Evolutionary conservation across 1,140 invertebrate species (phyloP).

Genomic region (Drosophila rufa): DNA sequence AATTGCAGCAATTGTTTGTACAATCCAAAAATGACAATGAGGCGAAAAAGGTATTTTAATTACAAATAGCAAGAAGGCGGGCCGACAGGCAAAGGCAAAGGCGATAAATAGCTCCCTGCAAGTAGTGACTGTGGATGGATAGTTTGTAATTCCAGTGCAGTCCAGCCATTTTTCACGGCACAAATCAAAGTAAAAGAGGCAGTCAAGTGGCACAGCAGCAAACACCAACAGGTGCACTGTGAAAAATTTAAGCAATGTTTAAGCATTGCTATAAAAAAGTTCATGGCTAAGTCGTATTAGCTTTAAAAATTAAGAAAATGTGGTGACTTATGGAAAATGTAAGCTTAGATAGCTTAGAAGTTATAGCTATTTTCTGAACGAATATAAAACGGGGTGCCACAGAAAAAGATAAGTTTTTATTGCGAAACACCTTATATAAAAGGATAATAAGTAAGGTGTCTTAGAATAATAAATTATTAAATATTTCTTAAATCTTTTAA

Average conservation of each 20-base stretch:
- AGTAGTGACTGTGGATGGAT: conserved; percentile 32
- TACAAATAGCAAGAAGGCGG: conserved; percentile 43
- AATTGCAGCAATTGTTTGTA: conserved; percentile 43
- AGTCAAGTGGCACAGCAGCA: conserved; percentile 64
- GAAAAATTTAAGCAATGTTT: background rate
- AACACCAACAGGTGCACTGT: conserved; percentile 12
- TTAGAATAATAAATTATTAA: too few relatives aligned
- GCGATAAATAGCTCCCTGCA: conserved; percentile 50
- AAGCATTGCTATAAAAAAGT: too few relatives aligned
- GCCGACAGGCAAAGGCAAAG: conserved; percentile 1
- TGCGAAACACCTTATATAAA: too few relatives aligned
- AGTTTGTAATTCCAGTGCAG: conserved; percentile 44
- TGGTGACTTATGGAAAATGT: too few relatives aligned
- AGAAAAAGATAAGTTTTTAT: too few relatives aligned
- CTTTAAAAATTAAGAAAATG: too few relatives aligned
- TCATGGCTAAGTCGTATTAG: too few relatives aligned
- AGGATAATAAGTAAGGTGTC: too few relatives aligned
- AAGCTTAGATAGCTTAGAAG: too few relatives aligned
- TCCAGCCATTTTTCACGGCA: conserved; percentile 61
- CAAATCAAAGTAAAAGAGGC: conserved; percentile 75
- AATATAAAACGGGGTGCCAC: too few relatives aligned
- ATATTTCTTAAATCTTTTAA: too few relatives aligned
- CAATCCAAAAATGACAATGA: conserved; percentile 58
- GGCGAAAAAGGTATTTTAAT: conserved; percentile 67
- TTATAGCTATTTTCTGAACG: too few relatives aligned